phyloP scores from a whole-genome alignment of 2,797 vertebrate genomes.

The Pteronotus mesoamericanus region DNA sequence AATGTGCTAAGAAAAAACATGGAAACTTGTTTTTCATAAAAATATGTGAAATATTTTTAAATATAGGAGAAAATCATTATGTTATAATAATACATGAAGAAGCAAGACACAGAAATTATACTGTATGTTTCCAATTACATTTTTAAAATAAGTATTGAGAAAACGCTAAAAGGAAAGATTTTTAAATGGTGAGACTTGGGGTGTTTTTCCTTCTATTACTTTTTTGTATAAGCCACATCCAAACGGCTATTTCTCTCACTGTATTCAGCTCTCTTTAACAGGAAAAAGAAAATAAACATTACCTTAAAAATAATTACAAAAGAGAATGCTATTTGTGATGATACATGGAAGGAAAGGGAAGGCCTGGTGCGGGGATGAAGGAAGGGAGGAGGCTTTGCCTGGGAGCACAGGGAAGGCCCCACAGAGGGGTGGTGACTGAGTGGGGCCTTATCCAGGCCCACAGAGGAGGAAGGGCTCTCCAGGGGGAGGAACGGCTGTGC shows the following conservation, averaged over 20 bases:
- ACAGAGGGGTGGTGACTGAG: not conserved
- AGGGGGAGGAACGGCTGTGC: not conserved
- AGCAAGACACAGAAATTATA: not conserved
- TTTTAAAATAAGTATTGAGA: not conserved
- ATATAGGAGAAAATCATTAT: not conserved
- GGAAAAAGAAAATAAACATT: not conserved
- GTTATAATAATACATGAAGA: not conserved
- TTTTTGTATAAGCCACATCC: not conserved
- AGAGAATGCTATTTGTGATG: not conserved
- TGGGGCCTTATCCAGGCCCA: not conserved
- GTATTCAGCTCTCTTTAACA: not conserved
- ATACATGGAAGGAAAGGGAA: not conserved
- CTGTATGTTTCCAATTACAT: not conserved
- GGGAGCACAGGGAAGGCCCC: not conserved
- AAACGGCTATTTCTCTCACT: not conserved
- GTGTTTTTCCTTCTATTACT: not conserved
- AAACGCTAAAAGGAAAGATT: not conserved
- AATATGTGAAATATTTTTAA: no score
- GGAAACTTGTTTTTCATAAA: not conserved
- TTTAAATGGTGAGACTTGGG: not conserved
- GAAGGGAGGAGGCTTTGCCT: not conserved
- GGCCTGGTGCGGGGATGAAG: not conserved
- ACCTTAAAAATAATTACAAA: not conserved
- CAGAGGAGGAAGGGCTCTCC: not conserved
- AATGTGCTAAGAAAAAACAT: not conserved